These are phyloP conservation scores for Pseudochromis fuscus DNA, from an alignment of 2,797 vertebrate genomes.

Conservation along the genomic window DNA sequence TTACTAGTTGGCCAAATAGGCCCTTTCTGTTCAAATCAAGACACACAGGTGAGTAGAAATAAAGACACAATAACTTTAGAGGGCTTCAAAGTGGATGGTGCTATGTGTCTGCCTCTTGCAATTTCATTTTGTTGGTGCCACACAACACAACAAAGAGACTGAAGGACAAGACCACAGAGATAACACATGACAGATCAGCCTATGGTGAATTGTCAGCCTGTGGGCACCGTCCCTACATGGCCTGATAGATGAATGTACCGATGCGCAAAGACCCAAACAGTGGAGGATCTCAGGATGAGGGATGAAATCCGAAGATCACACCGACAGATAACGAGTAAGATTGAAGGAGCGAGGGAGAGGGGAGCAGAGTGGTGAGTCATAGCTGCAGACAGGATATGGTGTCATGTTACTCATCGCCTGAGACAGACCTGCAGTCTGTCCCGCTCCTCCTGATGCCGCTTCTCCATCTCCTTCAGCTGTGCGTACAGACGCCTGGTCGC, in stretches of 20 bases:
- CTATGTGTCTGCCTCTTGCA: background rate
- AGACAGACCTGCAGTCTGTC: slow-evolving; percentile 85
- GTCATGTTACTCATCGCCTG: slow-evolving; percentile 35
- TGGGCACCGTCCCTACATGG: slow-evolving; percentile 28
- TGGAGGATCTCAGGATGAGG: slow-evolving; percentile 22
- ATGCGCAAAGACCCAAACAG: slow-evolving; percentile 38
- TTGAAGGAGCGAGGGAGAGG: slow-evolving; percentile 32
- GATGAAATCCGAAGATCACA: slow-evolving; percentile 42
- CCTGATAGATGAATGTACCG: slow-evolving; percentile 29
- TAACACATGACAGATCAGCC: slow-evolving; percentile 3
- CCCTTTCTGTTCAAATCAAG: background rate
- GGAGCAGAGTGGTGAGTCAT: slow-evolving; percentile 57
- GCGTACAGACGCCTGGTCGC: slow-evolving; percentile 80
- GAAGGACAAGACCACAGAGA: background rate
- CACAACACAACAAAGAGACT: slow-evolving; percentile 5
- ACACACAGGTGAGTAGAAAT: background rate
- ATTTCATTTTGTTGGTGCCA: background rate
- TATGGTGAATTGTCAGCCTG: slow-evolving; percentile 10
- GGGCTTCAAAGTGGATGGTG: background rate
- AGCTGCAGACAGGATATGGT: slow-evolving; percentile 41
- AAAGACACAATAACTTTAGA: background rate
- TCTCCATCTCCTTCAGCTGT: slow-evolving; percentile 88
- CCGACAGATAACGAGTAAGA: slow-evolving; percentile 49
- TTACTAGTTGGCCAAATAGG: background rate
- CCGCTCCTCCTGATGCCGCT: slow-evolving; percentile 85